Percentiles rank a stretch among this genome's conserved stretches.
Conservation (phyloP, 2,888 invertebrate species). For the Drosophila algonquin region DNA sequence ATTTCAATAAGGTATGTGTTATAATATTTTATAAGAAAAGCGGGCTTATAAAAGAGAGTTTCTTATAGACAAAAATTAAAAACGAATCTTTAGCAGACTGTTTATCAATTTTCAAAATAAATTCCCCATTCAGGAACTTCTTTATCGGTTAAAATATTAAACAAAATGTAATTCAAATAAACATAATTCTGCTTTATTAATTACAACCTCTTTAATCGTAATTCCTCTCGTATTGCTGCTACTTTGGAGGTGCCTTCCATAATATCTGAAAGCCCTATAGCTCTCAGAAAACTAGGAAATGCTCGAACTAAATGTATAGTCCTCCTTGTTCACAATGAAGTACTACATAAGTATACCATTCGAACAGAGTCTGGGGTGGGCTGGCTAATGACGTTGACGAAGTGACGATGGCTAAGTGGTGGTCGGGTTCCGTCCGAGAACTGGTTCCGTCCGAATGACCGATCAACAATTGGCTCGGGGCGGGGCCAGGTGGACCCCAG, state of each 20-base stretch:
- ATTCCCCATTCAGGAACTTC: background rate
- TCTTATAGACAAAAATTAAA: too few species aligned
- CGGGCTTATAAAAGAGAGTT: too few species aligned
- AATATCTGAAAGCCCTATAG: background rate
- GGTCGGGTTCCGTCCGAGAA: constrained; percentile 31
- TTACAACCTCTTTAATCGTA: too few species aligned
- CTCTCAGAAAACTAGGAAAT: constrained; percentile 3
- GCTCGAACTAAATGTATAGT: constrained; percentile 2
- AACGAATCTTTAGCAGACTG: background rate
- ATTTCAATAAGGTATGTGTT: too few species aligned
- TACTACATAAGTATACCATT: constrained; percentile 10
- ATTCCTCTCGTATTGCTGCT: background rate
- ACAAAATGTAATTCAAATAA: too few species aligned
- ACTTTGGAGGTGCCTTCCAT: background rate
- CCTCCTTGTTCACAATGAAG: background rate
- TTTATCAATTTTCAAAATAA: too few species aligned
- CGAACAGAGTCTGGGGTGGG: constrained; percentile 25
- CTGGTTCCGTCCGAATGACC: constrained; percentile 50
- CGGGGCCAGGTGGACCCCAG: constrained; percentile 39
- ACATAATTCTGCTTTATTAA: too few species aligned
- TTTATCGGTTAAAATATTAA: background rate
- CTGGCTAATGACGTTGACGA: constrained; percentile 70
- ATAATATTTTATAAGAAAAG: too few species aligned
- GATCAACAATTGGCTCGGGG: constrained; percentile 48
- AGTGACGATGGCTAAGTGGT: constrained; percentile 42